phyloP scores from a whole-genome alignment of 2,888 invertebrate species.

The Sinohyriopsis cumingii region DNA sequence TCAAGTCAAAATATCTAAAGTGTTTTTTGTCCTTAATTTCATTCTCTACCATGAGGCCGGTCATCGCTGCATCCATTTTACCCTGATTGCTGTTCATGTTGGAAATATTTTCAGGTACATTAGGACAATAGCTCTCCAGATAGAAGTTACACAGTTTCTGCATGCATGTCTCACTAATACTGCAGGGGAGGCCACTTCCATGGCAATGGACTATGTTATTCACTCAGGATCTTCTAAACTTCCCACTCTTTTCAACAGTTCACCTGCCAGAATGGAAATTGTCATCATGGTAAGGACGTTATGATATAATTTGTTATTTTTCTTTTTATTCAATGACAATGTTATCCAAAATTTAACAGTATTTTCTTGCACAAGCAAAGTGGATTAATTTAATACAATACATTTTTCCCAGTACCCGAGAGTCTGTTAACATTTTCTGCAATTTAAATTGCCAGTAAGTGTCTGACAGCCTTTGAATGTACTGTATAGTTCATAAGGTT shows the following conservation, averaged over 20 bases:
- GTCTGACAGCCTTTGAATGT: no score
- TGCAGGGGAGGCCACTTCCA: constrained; percentile 41
- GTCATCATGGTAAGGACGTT: constrained; percentile 58
- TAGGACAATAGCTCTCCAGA: constrained; percentile 85
- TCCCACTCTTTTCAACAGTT: constrained; percentile 64
- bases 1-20: no score
- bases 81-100: no score
- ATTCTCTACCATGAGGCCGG: no score
- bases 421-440: no score
- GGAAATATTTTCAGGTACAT: constrained; percentile 79
- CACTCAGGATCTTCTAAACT: constrained; percentile 35
- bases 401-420: no score
- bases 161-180: constrained; percentile 54
- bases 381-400: no score
- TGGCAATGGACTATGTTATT: constrained; percentile 39
- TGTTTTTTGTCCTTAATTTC: no score
- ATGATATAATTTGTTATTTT: not conserved
- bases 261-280: constrained; percentile 59
- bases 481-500: no score
- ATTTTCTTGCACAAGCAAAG: no score
- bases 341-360: not conserved
- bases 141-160: constrained; percentile 81
- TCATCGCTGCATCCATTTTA: no score
- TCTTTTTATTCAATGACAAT: not conserved
- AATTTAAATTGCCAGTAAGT: no score